A percentile compares a stretch with the other conserved stretches of the same genome.
Evolutionary conservation across 2,797 vertebrate genomes (phyloP).

Genomic region (Ataeniobius toweri): DNA sequence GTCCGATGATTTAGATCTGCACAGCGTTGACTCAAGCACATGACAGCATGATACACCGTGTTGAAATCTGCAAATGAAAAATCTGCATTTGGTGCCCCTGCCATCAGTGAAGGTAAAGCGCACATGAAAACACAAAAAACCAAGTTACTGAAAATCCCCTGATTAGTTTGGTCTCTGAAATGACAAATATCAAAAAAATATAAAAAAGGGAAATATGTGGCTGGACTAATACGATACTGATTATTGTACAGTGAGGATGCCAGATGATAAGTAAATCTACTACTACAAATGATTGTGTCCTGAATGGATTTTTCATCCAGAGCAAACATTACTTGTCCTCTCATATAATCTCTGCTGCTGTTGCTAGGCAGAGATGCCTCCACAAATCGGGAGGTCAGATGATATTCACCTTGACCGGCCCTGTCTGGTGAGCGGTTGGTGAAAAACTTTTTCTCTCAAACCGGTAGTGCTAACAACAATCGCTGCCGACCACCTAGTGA

Average conservation of each 20-base stretch:
- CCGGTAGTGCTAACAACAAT: not conserved
- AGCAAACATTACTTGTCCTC: slow-evolving; percentile 23
- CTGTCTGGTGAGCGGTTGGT: not conserved
- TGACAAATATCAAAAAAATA: slow-evolving; percentile 52
- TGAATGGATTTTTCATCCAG: slow-evolving; percentile 3
- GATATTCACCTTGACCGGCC: not conserved
- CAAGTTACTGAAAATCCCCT: slow-evolving; percentile 39
- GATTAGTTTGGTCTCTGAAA: slow-evolving; percentile 35
- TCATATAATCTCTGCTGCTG: slow-evolving; percentile 16
- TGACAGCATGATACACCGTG: slow-evolving; percentile 16
- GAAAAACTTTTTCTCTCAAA: not conserved
- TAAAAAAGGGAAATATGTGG: slow-evolving; percentile 30
- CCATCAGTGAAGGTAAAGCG: slow-evolving; percentile 16
- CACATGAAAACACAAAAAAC: slow-evolving; percentile 33
- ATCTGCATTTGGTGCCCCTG: slow-evolving; percentile 49
- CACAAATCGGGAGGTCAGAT: not conserved
- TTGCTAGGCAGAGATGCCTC: not conserved
- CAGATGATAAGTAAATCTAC: slow-evolving; percentile 37
- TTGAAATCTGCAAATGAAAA: slow-evolving; percentile 1
- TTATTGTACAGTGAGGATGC: slow-evolving; percentile 49
- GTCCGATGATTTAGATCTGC: slow-evolving; percentile 40
- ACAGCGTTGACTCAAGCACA: slow-evolving; percentile 32
- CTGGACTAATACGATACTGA: slow-evolving; percentile 26
- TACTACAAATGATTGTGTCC: slow-evolving; percentile 18
- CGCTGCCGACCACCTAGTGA: not conserved